These are phyloP conservation scores for Nesogale talazaci DNA, from an alignment of 2,113 vertebrate genomes.

Conservation along the genomic window DNA sequence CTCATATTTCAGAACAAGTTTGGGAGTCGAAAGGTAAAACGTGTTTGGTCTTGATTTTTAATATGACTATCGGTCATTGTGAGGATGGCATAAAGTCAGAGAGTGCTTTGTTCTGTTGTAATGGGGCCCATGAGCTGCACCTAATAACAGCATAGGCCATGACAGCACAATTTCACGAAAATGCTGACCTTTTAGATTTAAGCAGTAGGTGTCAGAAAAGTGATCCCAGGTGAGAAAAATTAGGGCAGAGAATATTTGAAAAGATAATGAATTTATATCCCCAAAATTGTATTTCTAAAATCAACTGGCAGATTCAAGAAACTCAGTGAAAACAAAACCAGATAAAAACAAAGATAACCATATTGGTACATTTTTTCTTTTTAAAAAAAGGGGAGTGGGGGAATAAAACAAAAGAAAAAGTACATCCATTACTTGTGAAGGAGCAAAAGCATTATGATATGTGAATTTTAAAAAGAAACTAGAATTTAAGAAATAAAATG, in stretches of 20 bases:
- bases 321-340: background rate
- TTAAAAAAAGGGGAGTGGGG: too few relatives aligned
- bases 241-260: background rate
- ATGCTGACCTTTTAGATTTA: background rate
- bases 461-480: constrained; percentile 2
- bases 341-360: background rate
- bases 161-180: background rate
- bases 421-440: too few relatives aligned
- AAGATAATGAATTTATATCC: background rate
- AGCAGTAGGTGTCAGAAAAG: background rate
- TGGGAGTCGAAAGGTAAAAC: background rate
- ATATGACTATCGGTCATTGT: background rate
- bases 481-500: background rate
- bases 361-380: background rate
- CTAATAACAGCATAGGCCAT: background rate
- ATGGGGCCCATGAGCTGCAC: too few relatives aligned
- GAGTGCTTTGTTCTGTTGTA: too few relatives aligned
- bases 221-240: background rate
- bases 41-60: constrained; percentile 10
- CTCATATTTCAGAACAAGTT: background rate
- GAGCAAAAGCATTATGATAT: too few relatives aligned
- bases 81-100: too few relatives aligned
- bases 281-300: too few relatives aligned
- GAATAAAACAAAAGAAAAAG: background rate
- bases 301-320: too few relatives aligned